Evolutionary conservation across 2,888 invertebrate species (phyloP), one percentile per base, ranked within the genome.

Genomic region (Leuctra nigra): DNA sequence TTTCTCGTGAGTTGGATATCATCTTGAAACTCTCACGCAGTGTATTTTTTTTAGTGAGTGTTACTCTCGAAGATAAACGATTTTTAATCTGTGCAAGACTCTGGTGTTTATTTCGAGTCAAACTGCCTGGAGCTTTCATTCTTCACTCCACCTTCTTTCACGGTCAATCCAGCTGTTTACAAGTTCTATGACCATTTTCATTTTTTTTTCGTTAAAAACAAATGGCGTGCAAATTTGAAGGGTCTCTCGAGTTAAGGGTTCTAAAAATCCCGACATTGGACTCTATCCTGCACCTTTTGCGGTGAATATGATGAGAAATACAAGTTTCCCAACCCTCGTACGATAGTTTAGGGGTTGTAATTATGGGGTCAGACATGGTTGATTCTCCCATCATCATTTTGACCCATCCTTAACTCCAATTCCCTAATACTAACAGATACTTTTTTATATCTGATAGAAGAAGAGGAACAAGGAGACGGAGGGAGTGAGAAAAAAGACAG

Each of bases 401-500:
- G 50, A 50, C 50, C 50, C 50, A 33, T 29, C 33, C 50, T 35
- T 48, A 20, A 35, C 50, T 50, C 50, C 50, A 50, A 50, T 50
- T 48, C 50, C 20, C 50, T 29, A 50, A 50, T 50, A 22, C 50
- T 33, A 50, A 50, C 50, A 50, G 50, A 48, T 48, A 29, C 14
- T 16, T 48, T 48, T 48, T 48, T 41, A 41, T 29, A 29, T 29
- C 11, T 29, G 29, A 29, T 29, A 29, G 29, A 29, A 29, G 50
- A 18, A 22, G 36, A 50, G 18, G 33, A 35, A 22, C 16, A 11
- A 18, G 35, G 22, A 35, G 36, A 23, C 22, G 7, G 33, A 16
- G 18, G 7, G 48, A 29, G 33, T 9, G 11, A 14, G 33, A 29
- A 11, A 29, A 29, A 7, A 29, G 29, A 29, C 7, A 29, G 29